These are phyloP conservation scores for Epizoanthus rinbou DNA, from an alignment of 92 coral and sea anemone genomes.

Conservation along the genomic window DNA sequence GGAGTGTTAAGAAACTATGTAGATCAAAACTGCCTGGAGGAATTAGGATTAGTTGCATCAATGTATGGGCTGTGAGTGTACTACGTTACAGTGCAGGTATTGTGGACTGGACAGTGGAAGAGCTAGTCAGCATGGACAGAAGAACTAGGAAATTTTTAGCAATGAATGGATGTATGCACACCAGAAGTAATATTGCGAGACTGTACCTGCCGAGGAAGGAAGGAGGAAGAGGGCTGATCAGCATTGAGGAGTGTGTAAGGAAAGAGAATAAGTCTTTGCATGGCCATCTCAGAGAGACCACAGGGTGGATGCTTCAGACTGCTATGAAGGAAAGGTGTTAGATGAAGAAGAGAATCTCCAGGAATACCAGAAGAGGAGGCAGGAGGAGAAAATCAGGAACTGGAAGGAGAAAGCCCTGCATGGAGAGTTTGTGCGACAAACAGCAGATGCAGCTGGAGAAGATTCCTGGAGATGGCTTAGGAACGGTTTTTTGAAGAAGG, in stretches of 20 bases:
- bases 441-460: constrained; percentile 38
- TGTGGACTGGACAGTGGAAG: constrained; percentile 44
- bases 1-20: constrained; percentile 46
- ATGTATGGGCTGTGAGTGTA: constrained; percentile 42
- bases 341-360: constrained; percentile 39
- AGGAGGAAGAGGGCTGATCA: constrained; percentile 45
- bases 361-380: constrained; percentile 36
- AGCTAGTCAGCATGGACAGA: constrained; percentile 32
- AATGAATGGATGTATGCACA: constrained; percentile 24
- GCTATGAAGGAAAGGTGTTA: constrained; percentile 40
- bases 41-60: constrained; percentile 23
- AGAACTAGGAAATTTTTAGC: constrained; percentile 29
- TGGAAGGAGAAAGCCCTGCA: constrained; percentile 40
- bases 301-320: constrained; percentile 40
- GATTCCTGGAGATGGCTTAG: constrained; percentile 42
- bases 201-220: constrained; percentile 36
- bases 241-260: constrained; percentile 34
- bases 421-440: constrained; percentile 42
- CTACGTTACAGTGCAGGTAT: constrained; percentile 42
- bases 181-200: constrained; percentile 38
- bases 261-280: constrained; percentile 19
- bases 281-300: constrained; percentile 30
- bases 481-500: constrained; percentile 23
- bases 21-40: constrained; percentile 34
- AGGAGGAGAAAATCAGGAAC: constrained; percentile 31